phyloP scores from a whole-genome alignment of 2,888 invertebrate genomes.

The Druceiella hillmani region DNA sequence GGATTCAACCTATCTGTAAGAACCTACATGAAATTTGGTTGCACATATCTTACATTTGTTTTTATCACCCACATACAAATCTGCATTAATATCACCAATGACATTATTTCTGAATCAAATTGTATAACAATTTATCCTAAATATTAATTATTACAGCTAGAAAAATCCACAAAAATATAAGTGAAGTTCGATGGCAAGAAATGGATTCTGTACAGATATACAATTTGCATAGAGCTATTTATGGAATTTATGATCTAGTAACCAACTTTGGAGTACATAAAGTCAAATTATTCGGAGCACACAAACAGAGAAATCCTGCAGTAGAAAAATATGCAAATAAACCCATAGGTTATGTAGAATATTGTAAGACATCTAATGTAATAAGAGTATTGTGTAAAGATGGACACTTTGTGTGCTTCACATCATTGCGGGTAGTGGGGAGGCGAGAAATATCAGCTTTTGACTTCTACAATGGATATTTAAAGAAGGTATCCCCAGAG shows the following conservation, averaged over 20 bases:
- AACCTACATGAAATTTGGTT: too few relatives aligned
- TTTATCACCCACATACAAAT: slow-evolving; percentile 11
- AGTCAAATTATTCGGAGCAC: slow-evolving; percentile 60
- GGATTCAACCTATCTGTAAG: too few relatives aligned
- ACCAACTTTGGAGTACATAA: slow-evolving; percentile 55
- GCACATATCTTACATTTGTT: slow-evolving; percentile 10
- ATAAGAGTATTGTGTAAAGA: slow-evolving; percentile 64
- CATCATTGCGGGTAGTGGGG: slow-evolving; percentile 58
- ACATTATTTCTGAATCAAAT: too few relatives aligned
- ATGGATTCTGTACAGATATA: slow-evolving; percentile 61
- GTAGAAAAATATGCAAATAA: slow-evolving; percentile 26
- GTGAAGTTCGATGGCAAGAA: slow-evolving; percentile 60
- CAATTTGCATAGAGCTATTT: slow-evolving; percentile 65
- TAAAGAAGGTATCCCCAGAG: slow-evolving; percentile 58
- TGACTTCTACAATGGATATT: slow-evolving; percentile 85
- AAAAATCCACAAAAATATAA: slow-evolving; percentile 58
- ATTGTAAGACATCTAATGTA: slow-evolving; percentile 50
- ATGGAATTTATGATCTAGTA: slow-evolving; percentile 55
- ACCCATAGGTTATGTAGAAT: slow-evolving; percentile 55
- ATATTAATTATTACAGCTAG: slow-evolving; percentile 56
- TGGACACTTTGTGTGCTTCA: slow-evolving; percentile 58
- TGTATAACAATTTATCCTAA: slow-evolving; percentile 2
- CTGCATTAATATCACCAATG: too few relatives aligned
- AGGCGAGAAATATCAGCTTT: slow-evolving; percentile 67
- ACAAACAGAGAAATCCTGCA: slow-evolving; percentile 30